These are phyloP conservation scores for Urophycis tenuis DNA, from an alignment of 2,797 vertebrate genomes.

Conservation along the genomic window DNA sequence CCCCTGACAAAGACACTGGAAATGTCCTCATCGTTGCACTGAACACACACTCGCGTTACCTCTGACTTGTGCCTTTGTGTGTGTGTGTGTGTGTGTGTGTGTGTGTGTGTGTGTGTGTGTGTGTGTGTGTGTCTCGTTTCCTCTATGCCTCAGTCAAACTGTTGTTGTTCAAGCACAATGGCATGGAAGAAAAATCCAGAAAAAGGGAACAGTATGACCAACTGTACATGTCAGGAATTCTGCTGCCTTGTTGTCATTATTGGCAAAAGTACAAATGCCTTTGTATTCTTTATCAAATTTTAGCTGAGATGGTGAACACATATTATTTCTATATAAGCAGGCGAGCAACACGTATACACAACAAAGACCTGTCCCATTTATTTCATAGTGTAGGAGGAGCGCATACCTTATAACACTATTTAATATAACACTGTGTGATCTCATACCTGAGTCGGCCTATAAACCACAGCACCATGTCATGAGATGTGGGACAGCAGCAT, in stretches of 20 bases:
- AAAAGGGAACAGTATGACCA: not conserved
- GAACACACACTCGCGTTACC: not conserved
- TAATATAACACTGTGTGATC: too few relatives aligned
- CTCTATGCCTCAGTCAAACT: not conserved
- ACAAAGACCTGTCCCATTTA: not conserved
- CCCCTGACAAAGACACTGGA: constrained; percentile 20
- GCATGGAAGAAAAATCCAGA: not conserved
- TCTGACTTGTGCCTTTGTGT: not conserved
- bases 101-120: not conserved
- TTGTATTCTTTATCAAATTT: not conserved
- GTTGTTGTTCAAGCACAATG: not conserved
- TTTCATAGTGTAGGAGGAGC: not conserved
- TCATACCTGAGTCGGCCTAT: too few relatives aligned
- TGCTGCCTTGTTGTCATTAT: not conserved
- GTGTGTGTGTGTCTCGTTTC: not conserved
- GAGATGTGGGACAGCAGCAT: too few relatives aligned
- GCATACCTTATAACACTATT: too few relatives aligned
- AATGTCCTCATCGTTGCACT: constrained; percentile 27
- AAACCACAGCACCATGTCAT: too few relatives aligned
- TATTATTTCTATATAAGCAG: not conserved
- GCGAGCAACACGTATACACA: not conserved
- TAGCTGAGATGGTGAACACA: not conserved
- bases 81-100: not conserved
- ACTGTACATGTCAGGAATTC: not conserved
- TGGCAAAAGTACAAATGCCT: not conserved